Evolutionary conservation across 2,113 vertebrate genomes (phyloP).

Genomic region (Hiodon alosoides): DNA sequence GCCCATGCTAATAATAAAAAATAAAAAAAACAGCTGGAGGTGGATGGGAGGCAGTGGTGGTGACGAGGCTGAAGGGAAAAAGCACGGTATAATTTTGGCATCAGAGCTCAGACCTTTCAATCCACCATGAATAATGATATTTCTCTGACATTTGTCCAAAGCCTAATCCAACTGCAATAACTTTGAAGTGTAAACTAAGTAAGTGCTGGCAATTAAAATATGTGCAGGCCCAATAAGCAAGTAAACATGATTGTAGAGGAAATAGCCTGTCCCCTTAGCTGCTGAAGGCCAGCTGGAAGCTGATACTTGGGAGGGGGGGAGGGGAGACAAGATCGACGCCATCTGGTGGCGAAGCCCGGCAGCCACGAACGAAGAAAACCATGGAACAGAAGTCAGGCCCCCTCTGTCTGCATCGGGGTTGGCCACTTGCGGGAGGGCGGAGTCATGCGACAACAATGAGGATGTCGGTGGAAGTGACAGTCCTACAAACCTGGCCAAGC

Average conservation of each 20-base stretch:
- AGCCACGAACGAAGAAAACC: not conserved
- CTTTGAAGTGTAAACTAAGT: not conserved
- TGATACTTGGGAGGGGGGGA: not conserved
- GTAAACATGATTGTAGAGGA: not conserved
- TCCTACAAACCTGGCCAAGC: conserved; percentile 71
- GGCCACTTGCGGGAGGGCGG: conserved; percentile 9
- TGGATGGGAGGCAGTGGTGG: conserved; percentile 20
- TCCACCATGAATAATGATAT: not conserved
- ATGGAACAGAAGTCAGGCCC: not conserved
- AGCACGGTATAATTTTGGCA: not conserved
- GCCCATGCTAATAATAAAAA: not conserved
- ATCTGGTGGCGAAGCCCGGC: not conserved
- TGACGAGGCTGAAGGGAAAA: conserved; percentile 26
- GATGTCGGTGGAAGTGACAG: conserved; percentile 33
- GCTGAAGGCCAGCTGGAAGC: not conserved
- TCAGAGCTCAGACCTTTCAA: conserved; percentile 16
- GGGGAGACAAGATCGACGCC: not conserved
- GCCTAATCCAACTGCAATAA: not conserved
- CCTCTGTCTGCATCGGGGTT: conserved; percentile 29
- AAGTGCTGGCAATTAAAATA: not conserved
- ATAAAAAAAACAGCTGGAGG: not conserved
- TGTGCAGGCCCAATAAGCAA: not conserved
- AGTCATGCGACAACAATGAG: conserved; percentile 37
- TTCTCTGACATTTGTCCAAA: not conserved
- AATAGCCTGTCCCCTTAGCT: not conserved